Conservation (phyloP, 1,140 invertebrate species). For the Ericerus pela region DNA sequence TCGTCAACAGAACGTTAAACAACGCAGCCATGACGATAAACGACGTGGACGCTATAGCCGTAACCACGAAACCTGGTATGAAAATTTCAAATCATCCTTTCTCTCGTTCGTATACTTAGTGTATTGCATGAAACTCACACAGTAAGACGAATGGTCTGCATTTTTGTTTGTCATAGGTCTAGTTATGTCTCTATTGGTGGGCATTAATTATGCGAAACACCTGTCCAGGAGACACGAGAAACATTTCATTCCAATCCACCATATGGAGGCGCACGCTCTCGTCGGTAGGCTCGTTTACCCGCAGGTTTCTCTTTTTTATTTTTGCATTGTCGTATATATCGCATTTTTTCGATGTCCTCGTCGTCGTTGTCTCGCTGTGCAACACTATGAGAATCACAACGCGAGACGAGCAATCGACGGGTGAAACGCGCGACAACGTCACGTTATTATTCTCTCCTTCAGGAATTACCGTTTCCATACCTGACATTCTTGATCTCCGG, state of each 20-base stretch:
- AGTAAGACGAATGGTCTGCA: not conserved
- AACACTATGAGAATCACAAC: too few species aligned
- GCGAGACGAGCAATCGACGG: too few species aligned
- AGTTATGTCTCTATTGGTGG: conserved; percentile 59
- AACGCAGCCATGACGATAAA: conserved; percentile 39
- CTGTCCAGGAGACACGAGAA: conserved; percentile 52
- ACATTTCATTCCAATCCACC: conserved; percentile 89
- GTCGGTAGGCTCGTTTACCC: too few species aligned
- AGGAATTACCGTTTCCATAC: conserved; percentile 71
- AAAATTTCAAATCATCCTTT: too few species aligned
- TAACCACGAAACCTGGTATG: conserved; percentile 69
- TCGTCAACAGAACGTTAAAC: conserved; percentile 52
- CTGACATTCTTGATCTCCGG: conserved; percentile 78
- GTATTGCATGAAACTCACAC: too few species aligned
- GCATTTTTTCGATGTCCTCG: too few species aligned
- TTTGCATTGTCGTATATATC: too few species aligned
- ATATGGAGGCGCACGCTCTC: conserved; percentile 97
- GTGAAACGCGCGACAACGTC: not conserved
- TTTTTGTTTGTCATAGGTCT: conserved; percentile 37
- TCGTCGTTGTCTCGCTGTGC: too few species aligned
- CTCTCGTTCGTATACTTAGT: too few species aligned
- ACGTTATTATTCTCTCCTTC: conserved; percentile 16
- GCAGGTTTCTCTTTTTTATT: too few species aligned
- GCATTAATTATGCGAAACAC: conserved; percentile 68
- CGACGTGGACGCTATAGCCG: conserved; percentile 78